Evolutionary conservation across 2,113 vertebrate genomes (phyloP).

Genomic region (Pterocles burchelli): DNA sequence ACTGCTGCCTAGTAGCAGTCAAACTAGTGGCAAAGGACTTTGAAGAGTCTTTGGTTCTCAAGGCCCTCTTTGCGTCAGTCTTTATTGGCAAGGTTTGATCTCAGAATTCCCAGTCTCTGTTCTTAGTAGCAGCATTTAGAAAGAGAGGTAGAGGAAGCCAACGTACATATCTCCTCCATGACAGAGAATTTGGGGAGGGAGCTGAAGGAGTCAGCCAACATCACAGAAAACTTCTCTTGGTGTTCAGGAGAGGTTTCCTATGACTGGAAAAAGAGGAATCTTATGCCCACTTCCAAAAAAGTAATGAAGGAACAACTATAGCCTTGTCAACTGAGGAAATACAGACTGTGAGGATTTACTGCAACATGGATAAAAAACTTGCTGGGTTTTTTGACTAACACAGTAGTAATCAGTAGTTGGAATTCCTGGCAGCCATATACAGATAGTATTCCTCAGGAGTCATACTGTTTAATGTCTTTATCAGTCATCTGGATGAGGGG

Average conservation of each 20-base stretch:
- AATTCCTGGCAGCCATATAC: background rate
- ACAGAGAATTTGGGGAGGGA: background rate
- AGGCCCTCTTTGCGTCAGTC: accelerated
- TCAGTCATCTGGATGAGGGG: background rate
- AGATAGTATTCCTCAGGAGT: background rate
- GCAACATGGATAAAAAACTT: background rate
- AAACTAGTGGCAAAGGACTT: background rate
- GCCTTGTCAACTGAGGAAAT: background rate
- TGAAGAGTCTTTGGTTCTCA: background rate
- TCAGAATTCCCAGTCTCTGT: background rate
- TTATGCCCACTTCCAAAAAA: background rate
- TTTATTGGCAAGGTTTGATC: background rate
- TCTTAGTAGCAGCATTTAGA: background rate
- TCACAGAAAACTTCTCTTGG: background rate
- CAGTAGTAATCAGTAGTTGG: background rate
- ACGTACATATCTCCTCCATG: background rate
- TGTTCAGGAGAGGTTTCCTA: background rate
- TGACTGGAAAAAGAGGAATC: background rate
- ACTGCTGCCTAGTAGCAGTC: background rate
- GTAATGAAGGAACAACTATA: background rate
- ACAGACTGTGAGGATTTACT: background rate
- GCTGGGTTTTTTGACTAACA: background rate
- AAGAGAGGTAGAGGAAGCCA: background rate
- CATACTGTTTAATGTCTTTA: background rate
- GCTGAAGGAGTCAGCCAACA: background rate